Base-by-base conservation (phyloP, 2,113 vertebrate genomes). In the Puntigrus tetrazona region DNA sequence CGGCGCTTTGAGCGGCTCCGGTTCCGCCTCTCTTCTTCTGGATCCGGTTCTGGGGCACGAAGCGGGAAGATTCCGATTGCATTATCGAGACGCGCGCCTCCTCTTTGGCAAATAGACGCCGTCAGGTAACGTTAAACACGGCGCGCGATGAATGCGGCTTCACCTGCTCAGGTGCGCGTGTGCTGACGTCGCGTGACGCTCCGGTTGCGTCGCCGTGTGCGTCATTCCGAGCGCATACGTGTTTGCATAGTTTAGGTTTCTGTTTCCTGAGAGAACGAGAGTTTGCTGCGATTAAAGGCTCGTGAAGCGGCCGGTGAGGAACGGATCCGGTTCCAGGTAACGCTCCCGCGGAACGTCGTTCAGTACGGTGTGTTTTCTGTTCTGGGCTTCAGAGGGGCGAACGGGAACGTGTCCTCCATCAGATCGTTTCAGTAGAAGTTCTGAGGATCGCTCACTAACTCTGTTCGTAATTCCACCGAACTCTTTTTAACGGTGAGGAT, bases 21-120 rank as follows among this genome's bases (percentile, higher is more conserved):
- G 52, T 55, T 55, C 52, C 7, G 20, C 52, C 22, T 57, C 22
- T 57, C 7, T 57, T 57, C 52, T 57, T 57, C 22, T 50, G 52
- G 52, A 57, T 31, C 70, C 52, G 52, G 20, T 57, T 57, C 52
- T 18, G 47, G 18, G 45, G 14, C 45, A 14, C 11, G 43, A 11
- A 45, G 43, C 14, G 14, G 14, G 36, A 18, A 55, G 13, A 13
- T 87, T 77, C 38, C 45, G n/a, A n/a, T 77, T 74, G 43, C 45
- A 34, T 38, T 63, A 47, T 36, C 34, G 50, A 52, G 45, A 14
- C 45, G 45, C 45, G 45, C 45, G 43, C 92, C 90, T 85, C 94
- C 93, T 93, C 88, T 92, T 93, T 90, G 85, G 91, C 91, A 91
- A 94, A 94, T 89, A 94, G 13, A 16, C 76, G 43, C 43, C 4